Evolutionary conservation across 53 echinoderm and acorn worm genomes (phyloP), one percentile per base, ranked within the genome.

Genomic region (Mesocentrotus franciscanus): DNA sequence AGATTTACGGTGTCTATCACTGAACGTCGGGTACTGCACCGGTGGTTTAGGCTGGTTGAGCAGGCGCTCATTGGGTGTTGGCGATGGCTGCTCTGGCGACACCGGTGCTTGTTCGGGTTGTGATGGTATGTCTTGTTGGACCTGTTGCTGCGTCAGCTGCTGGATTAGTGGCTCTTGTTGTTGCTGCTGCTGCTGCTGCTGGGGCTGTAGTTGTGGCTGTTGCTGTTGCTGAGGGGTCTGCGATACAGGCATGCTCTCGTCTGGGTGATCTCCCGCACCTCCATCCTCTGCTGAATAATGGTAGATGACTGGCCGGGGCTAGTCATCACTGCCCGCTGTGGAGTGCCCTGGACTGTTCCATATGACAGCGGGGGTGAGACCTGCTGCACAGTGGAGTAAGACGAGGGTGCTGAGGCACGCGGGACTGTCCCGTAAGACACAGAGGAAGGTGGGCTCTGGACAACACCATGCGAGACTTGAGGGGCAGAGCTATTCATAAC

Each of bases 21-120:
- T 99, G 95, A 98, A 99, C 9, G 99, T 99, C 22, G 99, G 99
- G 92, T 99, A 99, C 85, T 96, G 92, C 2, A 96, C 96, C 30
- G 92, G 92, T 22, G 98, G 97, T 15, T 97, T 98, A 42, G 95
- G 95, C 90, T 93, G 95, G 93, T 95, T 96, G 93, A 95, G 90
- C 93, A 94, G 68, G 60, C 96, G 96, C 95, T 98, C 98, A 56
- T 94, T 97, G 92, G 95, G 90, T 5, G 96, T 96, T 59, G 96
- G 76, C 32, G 91, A 90, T 34, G 34, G 49, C 87, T 87, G 92
- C 55, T 97, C 94, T 68, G 83, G 60, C 33, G 95, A 94, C 12
- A 92, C 87, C 26, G 81, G 70, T 20, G 94, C 71, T 22, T 57
- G 85, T 59, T 90, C 76, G 56, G 58, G 59, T 18, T 79, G 87